phyloP scores from a whole-genome alignment of 1,140 invertebrate species.

The Rhyzopertha dominica region DNA sequence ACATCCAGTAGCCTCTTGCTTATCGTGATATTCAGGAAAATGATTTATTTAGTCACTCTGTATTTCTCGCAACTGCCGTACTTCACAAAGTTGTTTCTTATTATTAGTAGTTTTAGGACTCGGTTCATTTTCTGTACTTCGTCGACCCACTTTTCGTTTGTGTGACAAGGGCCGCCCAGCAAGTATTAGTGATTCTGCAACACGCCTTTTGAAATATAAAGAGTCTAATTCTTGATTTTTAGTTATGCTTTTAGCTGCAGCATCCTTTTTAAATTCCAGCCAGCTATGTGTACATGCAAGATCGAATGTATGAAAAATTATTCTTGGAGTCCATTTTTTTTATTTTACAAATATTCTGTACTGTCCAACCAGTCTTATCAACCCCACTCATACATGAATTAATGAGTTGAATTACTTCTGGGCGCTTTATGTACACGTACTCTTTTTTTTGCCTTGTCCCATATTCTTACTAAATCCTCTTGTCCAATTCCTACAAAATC shows the following conservation, averaged over 20 bases:
- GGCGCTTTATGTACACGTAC: slow-evolving; percentile 23
- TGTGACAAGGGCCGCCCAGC: no score
- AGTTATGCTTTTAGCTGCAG: background rate
- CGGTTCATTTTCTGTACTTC: no score
- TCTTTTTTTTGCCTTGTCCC: slow-evolving; percentile 33
- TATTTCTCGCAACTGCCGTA: no score
- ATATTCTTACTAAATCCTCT: slow-evolving; percentile 40
- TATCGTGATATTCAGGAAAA: no score
- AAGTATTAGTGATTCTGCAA: slow-evolving; percentile 5
- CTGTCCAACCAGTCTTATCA: slow-evolving; percentile 14
- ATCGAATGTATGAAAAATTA: slow-evolving; percentile 16
- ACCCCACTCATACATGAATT: slow-evolving; percentile 20
- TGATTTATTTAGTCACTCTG: no score
- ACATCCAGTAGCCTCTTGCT: no score
- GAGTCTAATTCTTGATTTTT: slow-evolving; percentile 4
- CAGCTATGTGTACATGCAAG: slow-evolving; percentile 13
- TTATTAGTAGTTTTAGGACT: no score
- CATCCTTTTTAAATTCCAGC: slow-evolving; percentile 13
- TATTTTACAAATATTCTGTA: slow-evolving; percentile 16
- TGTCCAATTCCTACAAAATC: slow-evolving; percentile 45
- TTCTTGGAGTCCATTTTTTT: slow-evolving; percentile 17
- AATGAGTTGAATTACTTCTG: slow-evolving; percentile 24
- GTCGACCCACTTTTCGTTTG: no score
- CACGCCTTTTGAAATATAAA: slow-evolving; percentile 3
- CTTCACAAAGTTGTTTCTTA: no score